phyloP scores from a whole-genome alignment of 2,113 vertebrate species.

The Gambusia affinis region DNA sequence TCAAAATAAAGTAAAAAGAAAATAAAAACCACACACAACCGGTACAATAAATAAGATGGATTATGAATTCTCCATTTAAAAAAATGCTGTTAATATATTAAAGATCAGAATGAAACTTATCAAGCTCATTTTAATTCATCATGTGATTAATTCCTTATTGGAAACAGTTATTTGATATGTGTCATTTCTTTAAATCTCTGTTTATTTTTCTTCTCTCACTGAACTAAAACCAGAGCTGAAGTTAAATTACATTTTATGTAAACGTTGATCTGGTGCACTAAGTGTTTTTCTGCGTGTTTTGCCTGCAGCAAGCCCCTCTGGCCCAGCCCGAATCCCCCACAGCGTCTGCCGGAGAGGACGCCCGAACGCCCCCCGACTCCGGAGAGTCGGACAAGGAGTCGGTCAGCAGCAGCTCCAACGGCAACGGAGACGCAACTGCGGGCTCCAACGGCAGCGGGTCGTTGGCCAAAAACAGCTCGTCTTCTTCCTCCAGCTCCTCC shows the following conservation, averaged over 20 bases:
- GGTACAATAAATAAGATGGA: too few relatives aligned
- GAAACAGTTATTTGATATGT: too few relatives aligned
- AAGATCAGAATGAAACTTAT: too few relatives aligned
- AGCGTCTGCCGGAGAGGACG: conserved; percentile 89
- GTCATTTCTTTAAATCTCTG: too few relatives aligned
- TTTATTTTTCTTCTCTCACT: too few relatives aligned
- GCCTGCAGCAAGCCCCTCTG: conserved; percentile 84
- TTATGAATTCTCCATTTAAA: too few relatives aligned
- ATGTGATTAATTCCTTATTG: too few relatives aligned
- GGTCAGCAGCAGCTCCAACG: conserved; percentile 91
- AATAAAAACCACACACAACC: too few relatives aligned
- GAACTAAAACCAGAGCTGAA: background rate
- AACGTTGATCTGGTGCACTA: too few relatives aligned
- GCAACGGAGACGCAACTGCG: conserved; percentile 78
- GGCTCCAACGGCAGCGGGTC: conserved; percentile 47
- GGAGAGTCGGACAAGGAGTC: conserved; percentile 97
- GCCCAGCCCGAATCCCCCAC: conserved; percentile 96
- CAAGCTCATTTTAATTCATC: too few relatives aligned
- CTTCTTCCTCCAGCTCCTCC: conserved; percentile 77
- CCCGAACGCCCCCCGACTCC: conserved; percentile 88
- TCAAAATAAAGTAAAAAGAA: too few relatives aligned
- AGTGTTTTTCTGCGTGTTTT: conserved; percentile 11
- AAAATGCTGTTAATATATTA: too few relatives aligned
- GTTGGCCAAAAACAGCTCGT: conserved; percentile 73
- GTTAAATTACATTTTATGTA: background rate